Evolutionary conservation across 2,797 vertebrate species (phyloP).

Genomic region (Perdix hodgsoniae): DNA sequence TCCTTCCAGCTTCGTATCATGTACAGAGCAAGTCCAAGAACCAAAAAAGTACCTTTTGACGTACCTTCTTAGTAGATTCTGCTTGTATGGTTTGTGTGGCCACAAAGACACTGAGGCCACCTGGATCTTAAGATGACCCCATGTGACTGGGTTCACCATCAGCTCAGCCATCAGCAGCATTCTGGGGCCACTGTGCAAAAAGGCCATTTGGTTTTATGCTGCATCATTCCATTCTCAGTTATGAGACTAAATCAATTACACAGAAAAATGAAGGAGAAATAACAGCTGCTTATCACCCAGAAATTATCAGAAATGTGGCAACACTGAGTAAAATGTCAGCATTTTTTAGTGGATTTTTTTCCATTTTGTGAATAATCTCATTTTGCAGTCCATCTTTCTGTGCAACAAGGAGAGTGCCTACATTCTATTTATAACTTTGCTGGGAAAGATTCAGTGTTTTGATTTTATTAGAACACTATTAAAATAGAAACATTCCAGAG

Average conservation of each 20-base stretch:
- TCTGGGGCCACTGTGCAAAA: background rate
- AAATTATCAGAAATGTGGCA: background rate
- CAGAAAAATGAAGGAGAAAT: background rate
- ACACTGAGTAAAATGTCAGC: background rate
- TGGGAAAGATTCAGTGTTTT: constrained; percentile 72
- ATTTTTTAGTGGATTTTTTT: background rate
- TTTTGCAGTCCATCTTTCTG: constrained; percentile 51
- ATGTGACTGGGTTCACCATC: too few relatives aligned
- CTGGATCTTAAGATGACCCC: background rate
- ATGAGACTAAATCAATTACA: constrained; percentile 32
- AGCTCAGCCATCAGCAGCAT: background rate
- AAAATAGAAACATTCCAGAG: constrained; percentile 70
- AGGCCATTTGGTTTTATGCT: background rate
- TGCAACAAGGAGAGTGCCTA: constrained; percentile 26
- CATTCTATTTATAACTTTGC: constrained; percentile 74
- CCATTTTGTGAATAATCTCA: background rate
- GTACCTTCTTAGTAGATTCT: background rate
- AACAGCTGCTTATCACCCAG: constrained; percentile 20
- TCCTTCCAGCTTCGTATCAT: background rate
- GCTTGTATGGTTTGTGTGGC: background rate
- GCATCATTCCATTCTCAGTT: background rate
- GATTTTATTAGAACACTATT: constrained; percentile 63
- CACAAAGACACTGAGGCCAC: background rate
- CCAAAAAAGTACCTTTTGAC: background rate
- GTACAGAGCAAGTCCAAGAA: background rate